phyloP scores from a whole-genome alignment of 1,140 invertebrate species.

The Lordiphosa stackelbergi region DNA sequence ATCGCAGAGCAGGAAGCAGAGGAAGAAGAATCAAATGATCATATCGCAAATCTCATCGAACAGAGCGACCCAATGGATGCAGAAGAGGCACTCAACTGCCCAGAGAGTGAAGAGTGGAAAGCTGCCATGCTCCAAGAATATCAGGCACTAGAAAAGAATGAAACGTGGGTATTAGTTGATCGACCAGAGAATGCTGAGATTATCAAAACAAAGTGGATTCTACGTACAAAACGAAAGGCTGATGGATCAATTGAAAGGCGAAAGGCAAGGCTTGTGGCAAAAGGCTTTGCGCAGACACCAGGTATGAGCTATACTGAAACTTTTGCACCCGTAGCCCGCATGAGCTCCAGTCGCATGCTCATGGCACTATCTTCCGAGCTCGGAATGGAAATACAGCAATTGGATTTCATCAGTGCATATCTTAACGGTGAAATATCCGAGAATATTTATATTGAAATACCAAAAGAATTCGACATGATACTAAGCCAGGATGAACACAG shows the following conservation, averaged over 20 bases:
- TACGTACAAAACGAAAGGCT: constrained; percentile 32
- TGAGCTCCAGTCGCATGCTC: constrained; percentile 57
- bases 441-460: too few species aligned
- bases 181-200: constrained; percentile 1
- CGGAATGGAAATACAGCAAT: too few species aligned
- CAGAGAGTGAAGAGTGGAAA: background rate
- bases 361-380: constrained; percentile 46
- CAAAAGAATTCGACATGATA: too few species aligned
- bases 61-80: too few species aligned
- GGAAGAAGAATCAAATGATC: too few species aligned
- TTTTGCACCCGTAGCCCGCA: constrained; percentile 69
- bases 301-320: constrained; percentile 76
- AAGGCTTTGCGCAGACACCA: constrained; percentile 68
- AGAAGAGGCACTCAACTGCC: too few species aligned
- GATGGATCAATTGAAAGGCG: constrained; percentile 5
- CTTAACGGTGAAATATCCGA: too few species aligned
- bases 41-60: too few species aligned
- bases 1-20: too few species aligned
- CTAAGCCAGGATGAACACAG: too few species aligned
- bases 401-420: too few species aligned
- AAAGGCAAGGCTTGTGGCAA: constrained; percentile 64
- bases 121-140: constrained; percentile 9
- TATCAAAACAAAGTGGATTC: constrained; percentile 3
- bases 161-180: constrained; percentile 2
- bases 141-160: background rate